Evolutionary conservation across 23 tunicate species (phyloP).

Genomic region (Botrylloides violaceus): DNA sequence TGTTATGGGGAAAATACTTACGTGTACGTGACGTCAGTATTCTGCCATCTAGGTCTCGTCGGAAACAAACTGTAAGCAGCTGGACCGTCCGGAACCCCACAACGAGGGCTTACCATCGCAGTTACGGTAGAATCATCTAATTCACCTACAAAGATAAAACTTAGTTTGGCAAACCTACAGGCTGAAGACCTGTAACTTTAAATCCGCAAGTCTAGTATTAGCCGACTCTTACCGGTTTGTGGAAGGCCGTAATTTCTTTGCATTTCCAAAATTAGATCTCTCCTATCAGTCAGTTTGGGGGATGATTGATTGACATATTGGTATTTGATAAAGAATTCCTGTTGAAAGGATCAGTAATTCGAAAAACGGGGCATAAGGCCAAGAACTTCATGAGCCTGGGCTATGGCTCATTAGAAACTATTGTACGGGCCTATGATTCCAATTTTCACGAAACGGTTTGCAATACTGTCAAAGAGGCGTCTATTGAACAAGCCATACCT

Average conservation of each 20-base stretch:
- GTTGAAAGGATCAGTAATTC: not conserved
- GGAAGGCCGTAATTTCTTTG: slow-evolving; percentile 76
- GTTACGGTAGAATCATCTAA: slow-evolving; percentile 61
- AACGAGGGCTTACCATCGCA: slow-evolving; percentile 65
- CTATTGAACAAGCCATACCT: too few relatives aligned
- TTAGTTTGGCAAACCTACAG: not conserved
- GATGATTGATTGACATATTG: slow-evolving; percentile 22
- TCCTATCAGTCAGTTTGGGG: not conserved
- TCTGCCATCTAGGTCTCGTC: slow-evolving; percentile 33
- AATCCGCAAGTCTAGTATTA: too few relatives aligned
- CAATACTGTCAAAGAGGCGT: too few relatives aligned
- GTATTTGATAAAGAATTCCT: slow-evolving; percentile 51
- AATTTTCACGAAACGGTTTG: too few relatives aligned
- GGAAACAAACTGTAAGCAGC: slow-evolving; percentile 50
- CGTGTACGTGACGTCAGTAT: slow-evolving; percentile 76
- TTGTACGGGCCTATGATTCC: too few relatives aligned
- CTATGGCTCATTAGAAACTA: too few relatives aligned
- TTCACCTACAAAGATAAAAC: slow-evolving; percentile 36
- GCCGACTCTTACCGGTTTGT: slow-evolving; percentile 70
- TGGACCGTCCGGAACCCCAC: slow-evolving; percentile 75
- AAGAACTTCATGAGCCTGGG: too few relatives aligned
- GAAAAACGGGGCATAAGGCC: too few relatives aligned
- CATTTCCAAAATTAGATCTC: slow-evolving; percentile 34
- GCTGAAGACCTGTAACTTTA: too few relatives aligned
- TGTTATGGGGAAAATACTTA: slow-evolving; percentile 28